Base-by-base conservation (phyloP, 2,888 invertebrate species). In the Chrysotoxum bicinctum region DNA sequence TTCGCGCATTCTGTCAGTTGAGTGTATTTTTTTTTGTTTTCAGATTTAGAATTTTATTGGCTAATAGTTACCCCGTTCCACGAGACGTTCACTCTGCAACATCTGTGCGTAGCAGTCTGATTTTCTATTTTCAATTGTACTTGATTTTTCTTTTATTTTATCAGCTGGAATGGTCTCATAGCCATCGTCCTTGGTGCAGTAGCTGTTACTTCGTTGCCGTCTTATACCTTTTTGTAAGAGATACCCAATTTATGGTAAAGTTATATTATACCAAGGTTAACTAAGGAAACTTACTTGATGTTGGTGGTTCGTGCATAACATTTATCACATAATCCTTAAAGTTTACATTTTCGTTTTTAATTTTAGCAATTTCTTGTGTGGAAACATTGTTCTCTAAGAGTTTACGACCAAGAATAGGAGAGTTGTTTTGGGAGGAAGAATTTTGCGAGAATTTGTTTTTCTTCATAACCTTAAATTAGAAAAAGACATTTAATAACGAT, bases 91-190 rank as follows among this genome's bases (percentile, higher is more conserved):
- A 87, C 90, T 91, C 75, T 91, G 91, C 87, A 91, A 75, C 88
- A 91, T 89, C 69, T 89, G 91, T 30, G 91, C 89, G 87, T 91
- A 91, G 76, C 92, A 90, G 87, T 92, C 92, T n/a, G 91, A 92
- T 77, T 91, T 92, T 26, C 91, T 90, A 87, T 91, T 92, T 72
- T 90, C 90, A 30, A 90, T 88, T 26, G 88, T 87, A 64, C 88
- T 88, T 48, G 88, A 88, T 69, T 86, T 87, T 58, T 78, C 80
- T 73, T 87, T 88, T 6, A 87, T 88, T 72, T 88, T 87, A 87
- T 91, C 90, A 19, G 91, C 92, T 14, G 92, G 92, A 87, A 92
- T 92, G 3, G 94, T 94, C 90, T 95, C 95, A 88, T 95, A 95
- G 0, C 94, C 94, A n/a, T 94, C 94, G 89, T 94, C 94, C 79